A percentile compares a stretch with the other conserved stretches of the same genome.
These are phyloP conservation scores for Nothobranchius kuhntae DNA, from an alignment of 2,113 vertebrate genomes.

Conservation along the genomic window DNA sequence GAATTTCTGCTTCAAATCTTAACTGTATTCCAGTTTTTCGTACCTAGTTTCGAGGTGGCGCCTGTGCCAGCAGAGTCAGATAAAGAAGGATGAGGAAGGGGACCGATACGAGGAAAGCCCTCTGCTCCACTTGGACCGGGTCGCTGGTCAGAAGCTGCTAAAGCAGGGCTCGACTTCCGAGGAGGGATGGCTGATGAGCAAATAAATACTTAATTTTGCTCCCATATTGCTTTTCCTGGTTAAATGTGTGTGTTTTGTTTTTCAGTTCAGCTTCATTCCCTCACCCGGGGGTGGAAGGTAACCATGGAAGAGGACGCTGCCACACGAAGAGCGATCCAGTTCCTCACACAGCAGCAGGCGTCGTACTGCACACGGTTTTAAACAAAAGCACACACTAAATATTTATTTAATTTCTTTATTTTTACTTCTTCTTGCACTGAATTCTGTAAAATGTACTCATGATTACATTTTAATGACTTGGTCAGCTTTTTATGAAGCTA, in stretches of 20 bases:
- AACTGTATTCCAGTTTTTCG: conserved; percentile 35
- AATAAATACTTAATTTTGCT: background rate
- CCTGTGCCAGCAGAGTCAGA: conserved; percentile 76
- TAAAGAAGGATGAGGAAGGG: conserved; percentile 79
- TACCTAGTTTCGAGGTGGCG: conserved; percentile 82
- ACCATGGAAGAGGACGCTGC: conserved; percentile 97
- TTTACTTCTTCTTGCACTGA: background rate
- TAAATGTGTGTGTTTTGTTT: too few relatives aligned
- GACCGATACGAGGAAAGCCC: conserved; percentile 71
- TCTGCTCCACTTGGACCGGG: conserved; percentile 79
- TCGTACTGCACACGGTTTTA: conserved; percentile 78
- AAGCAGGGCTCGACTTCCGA: conserved; percentile 70
- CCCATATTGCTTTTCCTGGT: background rate
- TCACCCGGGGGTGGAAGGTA: conserved; percentile 95
- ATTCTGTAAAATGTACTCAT: background rate
- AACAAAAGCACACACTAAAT: conserved; percentile 8
- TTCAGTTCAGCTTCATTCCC: conserved; percentile 10
- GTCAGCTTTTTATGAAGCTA: conserved; percentile 17
- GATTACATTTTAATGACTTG: background rate
- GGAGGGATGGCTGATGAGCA: conserved; percentile 83
- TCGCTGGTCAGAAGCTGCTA: conserved; percentile 76
- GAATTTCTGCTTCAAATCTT: too few relatives aligned
- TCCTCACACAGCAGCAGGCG: conserved; percentile 95
- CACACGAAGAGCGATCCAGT: conserved; percentile 95
- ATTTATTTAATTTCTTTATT: background rate